Conservation (phyloP, 23 tunicate species). For the Trididemnum clinides region DNA sequence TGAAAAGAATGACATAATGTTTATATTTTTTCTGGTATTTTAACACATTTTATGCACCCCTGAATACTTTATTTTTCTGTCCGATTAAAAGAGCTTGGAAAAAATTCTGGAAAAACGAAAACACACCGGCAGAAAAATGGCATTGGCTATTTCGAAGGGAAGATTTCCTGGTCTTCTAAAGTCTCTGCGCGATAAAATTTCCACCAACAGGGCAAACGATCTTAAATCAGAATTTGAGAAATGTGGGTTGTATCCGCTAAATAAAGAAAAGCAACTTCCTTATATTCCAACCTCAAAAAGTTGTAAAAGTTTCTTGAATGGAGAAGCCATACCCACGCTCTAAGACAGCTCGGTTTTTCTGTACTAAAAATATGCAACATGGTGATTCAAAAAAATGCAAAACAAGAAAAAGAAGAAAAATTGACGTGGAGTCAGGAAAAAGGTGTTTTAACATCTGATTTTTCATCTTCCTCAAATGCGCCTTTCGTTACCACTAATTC, state of each 20-base stretch:
- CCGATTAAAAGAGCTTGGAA: not conserved
- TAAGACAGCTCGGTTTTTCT: not conserved
- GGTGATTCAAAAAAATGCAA: not conserved
- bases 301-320: not conserved
- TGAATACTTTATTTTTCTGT: not conserved
- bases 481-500: not conserved
- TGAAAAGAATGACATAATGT: not conserved
- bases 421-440: conserved; percentile 2
- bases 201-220: not conserved
- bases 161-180: not conserved
- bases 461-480: not conserved
- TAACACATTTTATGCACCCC: not conserved
- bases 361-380: not conserved
- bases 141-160: not conserved
- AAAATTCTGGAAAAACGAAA: not conserved
- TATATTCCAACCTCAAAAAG: not conserved
- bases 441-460: not conserved
- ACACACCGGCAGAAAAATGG: not conserved
- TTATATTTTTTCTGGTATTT: not conserved
- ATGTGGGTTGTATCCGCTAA: not conserved
- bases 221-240: not conserved
- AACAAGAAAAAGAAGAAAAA: not conserved
- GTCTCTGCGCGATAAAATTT: not conserved
- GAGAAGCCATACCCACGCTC: not conserved
- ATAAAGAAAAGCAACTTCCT: not conserved